These are phyloP conservation scores for Metacarcinus magister DNA, from an alignment of 2,888 invertebrate species.

Conservation along the genomic window DNA sequence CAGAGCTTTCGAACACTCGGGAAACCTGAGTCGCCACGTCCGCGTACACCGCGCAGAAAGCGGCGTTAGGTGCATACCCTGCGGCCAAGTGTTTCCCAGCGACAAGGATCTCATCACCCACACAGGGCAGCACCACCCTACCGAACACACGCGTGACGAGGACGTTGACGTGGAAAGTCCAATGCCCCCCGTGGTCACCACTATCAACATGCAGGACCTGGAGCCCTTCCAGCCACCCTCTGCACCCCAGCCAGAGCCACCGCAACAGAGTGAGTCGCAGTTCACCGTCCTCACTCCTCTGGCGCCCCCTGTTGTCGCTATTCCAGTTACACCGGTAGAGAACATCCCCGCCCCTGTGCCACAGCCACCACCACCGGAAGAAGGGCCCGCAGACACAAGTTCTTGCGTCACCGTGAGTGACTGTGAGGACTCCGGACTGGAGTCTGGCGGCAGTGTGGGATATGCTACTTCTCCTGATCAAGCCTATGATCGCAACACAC, in stretches of 20 bases:
- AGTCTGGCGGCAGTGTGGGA: slow-evolving; percentile 73
- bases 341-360: neutral
- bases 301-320: slow-evolving; percentile 20
- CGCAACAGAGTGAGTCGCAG: slow-evolving; percentile 60
- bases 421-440: slow-evolving; percentile 73
- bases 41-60: slow-evolving; percentile 78
- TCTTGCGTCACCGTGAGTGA: slow-evolving; percentile 71
- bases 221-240: slow-evolving; percentile 72
- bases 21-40: slow-evolving; percentile 81
- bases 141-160: slow-evolving; percentile 75
- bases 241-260: slow-evolving; percentile 52
- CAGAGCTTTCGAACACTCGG: slow-evolving; percentile 82
- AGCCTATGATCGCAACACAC: slow-evolving; percentile 60
- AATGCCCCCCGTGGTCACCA: neutral
- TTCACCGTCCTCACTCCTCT: slow-evolving; percentile 70
- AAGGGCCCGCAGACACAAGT: slow-evolving; percentile 42
- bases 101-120: slow-evolving; percentile 79
- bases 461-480: slow-evolving; percentile 76
- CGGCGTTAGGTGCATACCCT: slow-evolving; percentile 80
- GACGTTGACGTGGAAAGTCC: slow-evolving; percentile 71
- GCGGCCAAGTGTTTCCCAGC: slow-evolving; percentile 80
- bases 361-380: slow-evolving; percentile 55
- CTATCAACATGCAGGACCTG: slow-evolving; percentile 75
- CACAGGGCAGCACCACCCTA: slow-evolving; percentile 78
- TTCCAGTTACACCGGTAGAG: neutral